These are phyloP conservation scores for Ormyrus rosae DNA, from an alignment of 2,888 invertebrate species.

Conservation along the genomic window DNA sequence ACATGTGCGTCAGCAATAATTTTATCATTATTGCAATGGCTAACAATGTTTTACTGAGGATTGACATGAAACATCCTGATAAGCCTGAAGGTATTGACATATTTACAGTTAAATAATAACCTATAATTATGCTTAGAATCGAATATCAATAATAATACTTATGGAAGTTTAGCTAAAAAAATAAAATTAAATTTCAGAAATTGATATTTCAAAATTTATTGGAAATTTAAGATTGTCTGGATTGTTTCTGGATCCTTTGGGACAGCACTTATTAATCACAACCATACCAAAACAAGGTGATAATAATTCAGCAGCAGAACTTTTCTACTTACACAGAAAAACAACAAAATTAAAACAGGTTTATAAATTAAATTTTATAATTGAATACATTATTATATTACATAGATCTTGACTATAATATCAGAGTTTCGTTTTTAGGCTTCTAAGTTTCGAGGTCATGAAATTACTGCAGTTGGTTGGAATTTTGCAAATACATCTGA, in stretches of 20 bases:
- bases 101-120: conserved; percentile 1
- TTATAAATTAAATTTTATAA: conserved; percentile 17
- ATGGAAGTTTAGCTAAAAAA: not conserved
- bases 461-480: conserved; percentile 95
- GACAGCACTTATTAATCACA: conserved; percentile 88
- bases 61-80: conserved; percentile 88
- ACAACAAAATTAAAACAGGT: conserved; percentile 84
- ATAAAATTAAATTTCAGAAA: conserved; percentile 78
- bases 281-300: conserved; percentile 80
- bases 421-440: conserved; percentile 70
- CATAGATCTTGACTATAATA: conserved; percentile 5
- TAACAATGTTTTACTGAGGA: conserved; percentile 86
- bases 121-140: conserved; percentile 21
- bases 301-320: conserved; percentile 81
- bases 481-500: conserved; percentile 85
- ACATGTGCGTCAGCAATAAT: conserved; percentile 89
- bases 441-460: conserved; percentile 84
- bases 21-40: conserved; percentile 90
- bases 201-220: conserved; percentile 83
- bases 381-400: not conserved
- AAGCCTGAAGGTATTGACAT: conserved; percentile 83
- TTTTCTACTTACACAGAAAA: conserved; percentile 88
- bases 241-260: conserved; percentile 90
- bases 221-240: conserved; percentile 80
- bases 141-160: conserved; percentile 10